phyloP scores from a whole-genome alignment of 2,113 vertebrate species.

The Pantherophis guttatus region DNA sequence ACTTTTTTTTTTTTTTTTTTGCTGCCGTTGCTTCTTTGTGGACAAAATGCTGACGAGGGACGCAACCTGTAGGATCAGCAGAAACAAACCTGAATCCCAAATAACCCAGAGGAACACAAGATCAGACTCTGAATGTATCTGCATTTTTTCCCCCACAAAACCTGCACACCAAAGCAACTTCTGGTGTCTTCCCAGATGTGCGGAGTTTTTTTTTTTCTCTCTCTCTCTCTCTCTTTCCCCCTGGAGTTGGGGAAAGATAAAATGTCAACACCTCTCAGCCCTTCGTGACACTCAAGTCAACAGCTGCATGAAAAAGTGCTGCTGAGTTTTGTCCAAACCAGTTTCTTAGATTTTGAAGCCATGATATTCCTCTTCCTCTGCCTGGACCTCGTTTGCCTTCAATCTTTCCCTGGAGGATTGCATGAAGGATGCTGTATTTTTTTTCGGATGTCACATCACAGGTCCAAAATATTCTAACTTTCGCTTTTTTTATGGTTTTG shows the following conservation, averaged over 20 bases:
- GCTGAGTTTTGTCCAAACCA: too few relatives aligned
- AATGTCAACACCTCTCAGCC: neutral
- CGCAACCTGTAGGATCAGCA: neutral
- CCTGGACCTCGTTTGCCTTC: too few relatives aligned
- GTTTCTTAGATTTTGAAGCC: too few relatives aligned
- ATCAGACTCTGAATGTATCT: neutral
- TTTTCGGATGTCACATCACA: too few relatives aligned
- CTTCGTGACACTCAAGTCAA: neutral
- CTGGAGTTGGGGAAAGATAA: neutral
- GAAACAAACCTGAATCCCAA: constrained; percentile 6
- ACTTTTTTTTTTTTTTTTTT: neutral
- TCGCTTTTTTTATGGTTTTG: too few relatives aligned
- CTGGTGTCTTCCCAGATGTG: neutral
- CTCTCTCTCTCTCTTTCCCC: neutral
- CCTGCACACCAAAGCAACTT: constrained; percentile 4
- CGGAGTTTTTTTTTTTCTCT: neutral
- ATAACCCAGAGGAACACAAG: neutral
- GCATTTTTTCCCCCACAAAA: neutral
- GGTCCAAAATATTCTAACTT: too few relatives aligned
- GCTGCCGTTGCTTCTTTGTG: neutral
- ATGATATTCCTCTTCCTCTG: too few relatives aligned
- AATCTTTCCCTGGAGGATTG: too few relatives aligned
- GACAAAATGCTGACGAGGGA: constrained; percentile 9
- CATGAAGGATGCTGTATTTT: too few relatives aligned
- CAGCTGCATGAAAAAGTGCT: too few relatives aligned